These are phyloP conservation scores for Anarsia innoxiella DNA, from an alignment of 2,888 invertebrate genomes.

Conservation along the genomic window DNA sequence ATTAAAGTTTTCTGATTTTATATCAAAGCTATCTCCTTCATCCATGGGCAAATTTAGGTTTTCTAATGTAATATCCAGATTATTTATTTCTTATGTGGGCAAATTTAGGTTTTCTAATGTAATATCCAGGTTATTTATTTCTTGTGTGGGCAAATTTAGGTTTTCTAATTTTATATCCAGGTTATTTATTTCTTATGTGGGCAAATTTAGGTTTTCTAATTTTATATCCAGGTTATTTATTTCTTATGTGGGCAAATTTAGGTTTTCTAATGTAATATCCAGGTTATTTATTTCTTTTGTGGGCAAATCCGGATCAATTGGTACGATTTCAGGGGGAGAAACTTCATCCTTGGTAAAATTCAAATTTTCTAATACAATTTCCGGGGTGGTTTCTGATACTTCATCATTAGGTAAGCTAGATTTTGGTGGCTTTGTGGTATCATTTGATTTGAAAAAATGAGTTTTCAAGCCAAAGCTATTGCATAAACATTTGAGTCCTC, in stretches of 20 bases:
- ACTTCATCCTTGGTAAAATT: slow-evolving; percentile 1
- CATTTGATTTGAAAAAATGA: slow-evolving; percentile 13
- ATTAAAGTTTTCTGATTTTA: too few species aligned
- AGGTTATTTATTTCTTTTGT: slow-evolving; percentile 11
- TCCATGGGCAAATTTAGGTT: slow-evolving; percentile 1
- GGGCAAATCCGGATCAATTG: slow-evolving; percentile 3
- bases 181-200: too few species aligned
- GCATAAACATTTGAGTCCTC: slow-evolving; percentile 13
- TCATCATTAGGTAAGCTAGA: slow-evolving; percentile 3
- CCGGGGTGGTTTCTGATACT: background rate
- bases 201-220: too few species aligned
- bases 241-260: background rate
- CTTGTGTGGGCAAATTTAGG: too few species aligned
- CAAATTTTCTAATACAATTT: background rate
- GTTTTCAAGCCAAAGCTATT: slow-evolving; percentile 13
- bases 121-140: too few species aligned
- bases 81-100: slow-evolving; percentile 11
- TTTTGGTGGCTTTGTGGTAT: slow-evolving; percentile 7
- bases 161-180: too few species aligned
- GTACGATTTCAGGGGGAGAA: background rate
- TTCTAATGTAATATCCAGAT: slow-evolving; percentile 10
- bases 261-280: slow-evolving; percentile 9
- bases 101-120: too few species aligned
- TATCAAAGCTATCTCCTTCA: background rate
- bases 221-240: background rate